Evolutionary conservation across 2,797 vertebrate species (phyloP), one percentile per base, ranked within the genome.

Genomic region (Anguilla megastoma): DNA sequence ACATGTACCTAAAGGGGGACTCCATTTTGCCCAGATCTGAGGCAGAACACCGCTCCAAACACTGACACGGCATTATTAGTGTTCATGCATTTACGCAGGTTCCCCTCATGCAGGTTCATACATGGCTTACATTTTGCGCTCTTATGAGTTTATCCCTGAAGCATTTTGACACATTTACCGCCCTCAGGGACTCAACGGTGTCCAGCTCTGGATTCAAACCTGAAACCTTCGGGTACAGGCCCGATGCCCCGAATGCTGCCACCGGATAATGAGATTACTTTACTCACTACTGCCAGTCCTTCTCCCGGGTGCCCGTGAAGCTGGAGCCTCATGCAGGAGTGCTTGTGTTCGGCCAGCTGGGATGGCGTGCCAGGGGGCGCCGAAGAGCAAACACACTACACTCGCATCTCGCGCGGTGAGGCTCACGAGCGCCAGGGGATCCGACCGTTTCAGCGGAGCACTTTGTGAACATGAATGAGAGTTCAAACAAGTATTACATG

Each of bases 351-450:
- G 96, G 95, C 95, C 95, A 96, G 90, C 94, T 95, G 41, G 94
- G 95, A 94, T 91, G 92, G 94, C 94, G 95, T 94, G 93, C 94
- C 95, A 94, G 94, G 92, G 94, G 94, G 74, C 94, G 94, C 93
- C 92, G 71, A 95, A 95, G 94, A 95, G 95, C 94, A 95, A 96
- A 95, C 91, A 92, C 94, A 96, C 96, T 96, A 95, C 93, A 95
- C 95, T 94, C 95, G 94, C 94, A 95, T 94, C 94, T 94, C 95
- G 94, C 95, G 8, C 14, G 45, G 41, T 10, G 14, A 71, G 45
- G 18, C 58, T 33, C 36, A 21, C 12, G n/a, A 3, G 21, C 18
- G 84, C 54, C 56, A 85, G 84, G 54, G 41, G 58, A 60, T 2
- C 33, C 27, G 36, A 33, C 14, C 41, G 2, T 50, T 48, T 58